Percentiles rank a stretch among this genome's conserved stretches.
Evolutionary conservation across 1,140 invertebrate species (phyloP).

Genomic region (Zaprionus capensis): DNA sequence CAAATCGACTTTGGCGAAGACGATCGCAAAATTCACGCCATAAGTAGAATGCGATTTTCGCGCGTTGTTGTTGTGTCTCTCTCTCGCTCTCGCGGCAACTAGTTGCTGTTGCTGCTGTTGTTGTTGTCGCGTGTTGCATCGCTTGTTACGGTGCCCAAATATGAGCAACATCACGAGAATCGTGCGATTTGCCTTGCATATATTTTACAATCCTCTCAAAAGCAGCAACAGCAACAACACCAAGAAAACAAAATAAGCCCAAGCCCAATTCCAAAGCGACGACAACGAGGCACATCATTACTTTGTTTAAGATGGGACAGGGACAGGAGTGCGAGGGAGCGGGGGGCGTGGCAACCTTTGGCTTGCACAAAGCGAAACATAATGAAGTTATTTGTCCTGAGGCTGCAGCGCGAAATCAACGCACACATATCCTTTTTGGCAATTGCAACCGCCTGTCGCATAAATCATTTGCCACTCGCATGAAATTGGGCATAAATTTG

Average conservation of each 20-base stretch:
- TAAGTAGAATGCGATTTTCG: constrained; percentile 81
- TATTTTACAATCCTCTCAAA: constrained; percentile 70
- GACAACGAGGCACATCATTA: constrained; percentile 63
- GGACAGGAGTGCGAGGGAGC: neutral
- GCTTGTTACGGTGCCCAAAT: constrained; percentile 81
- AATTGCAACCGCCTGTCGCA: constrained; percentile 81
- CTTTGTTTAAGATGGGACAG: constrained; percentile 14
- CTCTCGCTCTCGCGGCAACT: constrained; percentile 30
- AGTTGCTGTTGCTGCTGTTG: constrained; percentile 49
- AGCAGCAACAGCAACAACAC: constrained; percentile 7
- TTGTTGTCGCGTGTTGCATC: constrained; percentile 75
- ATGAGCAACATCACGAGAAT: constrained; percentile 82
- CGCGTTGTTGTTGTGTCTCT: constrained; percentile 56
- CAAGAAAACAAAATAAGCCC: neutral
- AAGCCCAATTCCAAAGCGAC: constrained; percentile 52
- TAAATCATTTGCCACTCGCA: constrained; percentile 82
- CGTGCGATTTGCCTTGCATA: constrained; percentile 81
- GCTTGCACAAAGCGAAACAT: constrained; percentile 39
- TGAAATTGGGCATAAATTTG: constrained; percentile 83
- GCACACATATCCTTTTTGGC: constrained; percentile 81
- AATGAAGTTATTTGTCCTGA: constrained; percentile 82
- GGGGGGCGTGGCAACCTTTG: neutral
- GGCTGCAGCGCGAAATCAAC: constrained; percentile 73
- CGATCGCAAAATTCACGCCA: constrained; percentile 77
- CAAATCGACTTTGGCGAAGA: constrained; percentile 26